phyloP scores from a whole-genome alignment of 1,140 invertebrate genomes.

The Tyrophagus putrescentiae region DNA sequence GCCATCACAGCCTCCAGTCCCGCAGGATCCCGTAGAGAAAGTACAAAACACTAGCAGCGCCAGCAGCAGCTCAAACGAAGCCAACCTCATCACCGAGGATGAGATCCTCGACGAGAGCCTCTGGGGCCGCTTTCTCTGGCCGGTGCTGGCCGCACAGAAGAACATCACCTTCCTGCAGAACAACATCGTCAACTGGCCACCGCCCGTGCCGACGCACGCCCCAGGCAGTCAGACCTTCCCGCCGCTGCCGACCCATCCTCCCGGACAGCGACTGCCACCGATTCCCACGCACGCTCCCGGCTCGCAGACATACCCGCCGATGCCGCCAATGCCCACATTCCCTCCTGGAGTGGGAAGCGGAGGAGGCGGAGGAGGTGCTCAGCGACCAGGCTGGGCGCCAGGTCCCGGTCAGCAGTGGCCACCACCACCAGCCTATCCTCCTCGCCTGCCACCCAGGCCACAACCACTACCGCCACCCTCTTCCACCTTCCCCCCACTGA shows the following conservation, averaged over 20 bases:
- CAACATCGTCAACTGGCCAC: constrained; percentile 3
- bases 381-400: too few relatives aligned
- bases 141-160: not conserved
- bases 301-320: not conserved
- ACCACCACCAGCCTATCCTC: not conserved
- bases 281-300: not conserved
- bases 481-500: not conserved
- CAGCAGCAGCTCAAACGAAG: not conserved
- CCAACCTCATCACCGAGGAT: not conserved
- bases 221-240: too few relatives aligned
- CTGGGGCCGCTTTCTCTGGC: not conserved
- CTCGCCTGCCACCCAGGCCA: not conserved
- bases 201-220: too few relatives aligned
- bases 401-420: not conserved
- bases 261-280: not conserved
- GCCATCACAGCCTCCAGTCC: not conserved
- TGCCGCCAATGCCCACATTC: constrained; percentile 2
- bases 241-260: not conserved
- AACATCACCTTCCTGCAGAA: not conserved
- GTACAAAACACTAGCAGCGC: not conserved
- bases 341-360: not conserved
- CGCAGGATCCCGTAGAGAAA: not conserved
- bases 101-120: not conserved
- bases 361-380: too few relatives aligned
- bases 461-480: not conserved